phyloP scores from a whole-genome alignment of 2,888 invertebrate genomes.

The Andricus quercusramuli region DNA sequence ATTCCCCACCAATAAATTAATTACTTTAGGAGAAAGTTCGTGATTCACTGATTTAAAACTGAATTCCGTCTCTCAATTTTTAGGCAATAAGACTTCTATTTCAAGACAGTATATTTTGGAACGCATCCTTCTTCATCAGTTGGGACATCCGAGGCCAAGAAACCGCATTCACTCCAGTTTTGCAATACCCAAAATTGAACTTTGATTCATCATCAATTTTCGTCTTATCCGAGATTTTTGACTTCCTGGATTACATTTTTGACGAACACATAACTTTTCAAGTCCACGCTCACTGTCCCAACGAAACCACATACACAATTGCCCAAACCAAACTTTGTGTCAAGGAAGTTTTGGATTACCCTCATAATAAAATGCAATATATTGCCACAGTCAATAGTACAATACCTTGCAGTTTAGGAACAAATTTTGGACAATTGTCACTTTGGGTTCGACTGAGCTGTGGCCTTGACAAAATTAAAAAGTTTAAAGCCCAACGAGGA shows the following conservation, averaged over 20 bases:
- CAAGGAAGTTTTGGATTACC: slow-evolving; percentile 69
- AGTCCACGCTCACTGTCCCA: slow-evolving; percentile 59
- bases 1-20: neutral
- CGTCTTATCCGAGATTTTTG: slow-evolving; percentile 62
- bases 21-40: neutral
- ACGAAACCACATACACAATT: slow-evolving; percentile 52
- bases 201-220: slow-evolving; percentile 69
- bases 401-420: slow-evolving; percentile 52
- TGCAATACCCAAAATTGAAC: slow-evolving; percentile 65
- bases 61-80: neutral
- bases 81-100: slow-evolving; percentile 61
- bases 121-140: slow-evolving; percentile 62
- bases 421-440: slow-evolving; percentile 67
- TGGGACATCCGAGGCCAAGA: slow-evolving; percentile 68
- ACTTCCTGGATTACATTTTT: slow-evolving; percentile 64
- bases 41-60: neutral
- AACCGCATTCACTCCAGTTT: slow-evolving; percentile 58
- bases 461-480: slow-evolving; percentile 62
- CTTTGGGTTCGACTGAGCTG: slow-evolving; percentile 70
- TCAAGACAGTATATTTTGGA: slow-evolving; percentile 54
- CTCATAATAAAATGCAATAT: slow-evolving; percentile 70
- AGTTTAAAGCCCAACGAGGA: slow-evolving; percentile 59
- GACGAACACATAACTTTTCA: slow-evolving; percentile 61
- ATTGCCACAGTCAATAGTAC: slow-evolving; percentile 63
- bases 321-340: slow-evolving; percentile 66